Percentiles rank a stretch among this genome's conserved stretches.
Conservation (phyloP, 2,888 invertebrate species). For the Nemoura dubitans region DNA sequence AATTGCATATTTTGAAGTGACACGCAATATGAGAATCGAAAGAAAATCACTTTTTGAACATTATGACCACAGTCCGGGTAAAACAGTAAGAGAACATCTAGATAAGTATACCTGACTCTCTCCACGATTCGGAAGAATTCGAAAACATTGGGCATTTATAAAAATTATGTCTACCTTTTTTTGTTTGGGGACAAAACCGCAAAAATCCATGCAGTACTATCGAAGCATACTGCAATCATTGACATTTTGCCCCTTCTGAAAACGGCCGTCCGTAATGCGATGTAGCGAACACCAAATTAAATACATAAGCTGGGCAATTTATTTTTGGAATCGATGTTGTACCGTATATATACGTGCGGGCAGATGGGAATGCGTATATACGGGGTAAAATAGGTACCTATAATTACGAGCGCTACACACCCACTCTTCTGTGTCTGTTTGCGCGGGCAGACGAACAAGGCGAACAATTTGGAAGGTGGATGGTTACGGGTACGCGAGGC, state of each 20-base stretch:
- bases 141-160: background rate
- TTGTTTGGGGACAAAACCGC: slow-evolving; percentile 4
- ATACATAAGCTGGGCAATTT: background rate
- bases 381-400: background rate
- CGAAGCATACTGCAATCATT: background rate
- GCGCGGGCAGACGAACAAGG: background rate
- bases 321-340: slow-evolving; percentile 5
- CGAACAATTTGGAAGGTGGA: background rate
- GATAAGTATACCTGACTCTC: background rate
- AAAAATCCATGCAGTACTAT: background rate
- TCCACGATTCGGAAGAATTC: background rate
- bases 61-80: background rate
- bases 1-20: background rate
- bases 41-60: background rate
- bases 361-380: background rate
- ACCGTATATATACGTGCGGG: background rate
- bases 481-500: background rate
- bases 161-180: background rate
- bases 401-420: background rate
- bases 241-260: background rate
- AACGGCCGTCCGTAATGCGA: background rate
- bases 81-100: background rate
- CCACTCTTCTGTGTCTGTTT: background rate
- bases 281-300: background rate
- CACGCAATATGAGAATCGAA: background rate